These are phyloP conservation scores for Lonchura striata DNA, from an alignment of 2,113 vertebrate genomes.

Conservation along the genomic window DNA sequence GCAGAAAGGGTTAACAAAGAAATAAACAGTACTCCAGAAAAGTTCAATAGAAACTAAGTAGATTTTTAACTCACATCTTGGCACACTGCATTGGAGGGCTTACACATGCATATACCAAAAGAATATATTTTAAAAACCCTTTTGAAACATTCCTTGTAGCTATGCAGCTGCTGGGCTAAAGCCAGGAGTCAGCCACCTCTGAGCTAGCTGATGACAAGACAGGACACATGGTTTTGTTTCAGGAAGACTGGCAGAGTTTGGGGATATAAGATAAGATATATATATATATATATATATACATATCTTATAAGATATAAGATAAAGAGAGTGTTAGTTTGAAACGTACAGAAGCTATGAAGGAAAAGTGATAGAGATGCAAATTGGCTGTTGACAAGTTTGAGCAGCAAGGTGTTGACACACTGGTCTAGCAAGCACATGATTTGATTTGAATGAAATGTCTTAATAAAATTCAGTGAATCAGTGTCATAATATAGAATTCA, in stretches of 20 bases:
- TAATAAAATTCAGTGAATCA: not conserved
- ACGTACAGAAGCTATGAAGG: not conserved
- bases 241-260: not conserved
- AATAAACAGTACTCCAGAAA: not conserved
- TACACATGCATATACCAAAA: not conserved
- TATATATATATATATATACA: too few species aligned
- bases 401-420: not conserved
- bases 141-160: not conserved
- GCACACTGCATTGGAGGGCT: not conserved
- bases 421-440: not conserved
- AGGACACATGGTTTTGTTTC: not conserved
- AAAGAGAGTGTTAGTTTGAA: not conserved
- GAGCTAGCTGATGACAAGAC: not conserved
- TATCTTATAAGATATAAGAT: too few species aligned
- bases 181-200: not conserved
- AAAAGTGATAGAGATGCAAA: not conserved
- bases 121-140: rapidly evolving
- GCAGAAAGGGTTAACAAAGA: not conserved
- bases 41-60: not conserved
- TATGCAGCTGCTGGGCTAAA: not conserved
- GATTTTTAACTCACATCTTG: not conserved
- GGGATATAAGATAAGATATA: too few species aligned
- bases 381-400: not conserved
- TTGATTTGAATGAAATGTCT: not conserved
- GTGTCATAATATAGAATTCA: not conserved